phyloP scores from a whole-genome alignment of 2,797 vertebrate genomes.

The Lithobates pipiens region DNA sequence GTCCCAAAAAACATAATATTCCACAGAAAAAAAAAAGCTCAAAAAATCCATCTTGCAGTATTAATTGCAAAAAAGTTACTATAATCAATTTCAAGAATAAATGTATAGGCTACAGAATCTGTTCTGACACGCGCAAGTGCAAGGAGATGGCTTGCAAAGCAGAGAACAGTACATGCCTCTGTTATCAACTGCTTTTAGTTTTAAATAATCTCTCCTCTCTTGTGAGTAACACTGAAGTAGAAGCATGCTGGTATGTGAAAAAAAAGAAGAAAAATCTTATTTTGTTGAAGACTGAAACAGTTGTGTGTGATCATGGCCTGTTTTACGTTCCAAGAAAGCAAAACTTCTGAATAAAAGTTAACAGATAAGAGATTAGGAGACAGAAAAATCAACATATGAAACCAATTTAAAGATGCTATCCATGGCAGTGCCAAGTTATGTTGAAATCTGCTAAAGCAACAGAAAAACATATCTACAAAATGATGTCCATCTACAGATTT shows the following conservation, averaged over 20 bases:
- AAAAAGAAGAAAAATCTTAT: conserved; percentile 51
- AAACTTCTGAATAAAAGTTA: conserved; percentile 43
- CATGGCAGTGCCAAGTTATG: conserved; percentile 20
- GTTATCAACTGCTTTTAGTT: conserved; percentile 33
- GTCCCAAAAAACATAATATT: too few relatives aligned
- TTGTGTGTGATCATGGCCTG: conserved; percentile 33
- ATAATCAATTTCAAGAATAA: conserved; percentile 3
- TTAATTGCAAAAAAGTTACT: background rate
- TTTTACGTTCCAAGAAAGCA: conserved; percentile 31
- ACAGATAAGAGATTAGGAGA: conserved; percentile 24
- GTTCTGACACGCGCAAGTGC: conserved; percentile 44
- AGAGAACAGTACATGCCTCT: conserved; percentile 39
- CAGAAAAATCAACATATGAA: conserved; percentile 17
- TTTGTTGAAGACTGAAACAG: conserved; percentile 39
- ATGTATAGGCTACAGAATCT: conserved; percentile 16
- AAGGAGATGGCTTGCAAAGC: conserved; percentile 33
- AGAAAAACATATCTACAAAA: background rate
- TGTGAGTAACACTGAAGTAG: conserved; percentile 5
- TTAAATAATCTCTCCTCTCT: conserved; percentile 33
- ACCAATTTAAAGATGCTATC: background rate
- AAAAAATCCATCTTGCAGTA: too few relatives aligned
- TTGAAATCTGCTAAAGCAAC: background rate
- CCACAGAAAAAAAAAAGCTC: too few relatives aligned
- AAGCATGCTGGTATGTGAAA: conserved; percentile 52
- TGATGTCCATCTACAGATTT: background rate